Conservation (phyloP, 2,888 invertebrate genomes). For the Antheraea assamensis region DNA sequence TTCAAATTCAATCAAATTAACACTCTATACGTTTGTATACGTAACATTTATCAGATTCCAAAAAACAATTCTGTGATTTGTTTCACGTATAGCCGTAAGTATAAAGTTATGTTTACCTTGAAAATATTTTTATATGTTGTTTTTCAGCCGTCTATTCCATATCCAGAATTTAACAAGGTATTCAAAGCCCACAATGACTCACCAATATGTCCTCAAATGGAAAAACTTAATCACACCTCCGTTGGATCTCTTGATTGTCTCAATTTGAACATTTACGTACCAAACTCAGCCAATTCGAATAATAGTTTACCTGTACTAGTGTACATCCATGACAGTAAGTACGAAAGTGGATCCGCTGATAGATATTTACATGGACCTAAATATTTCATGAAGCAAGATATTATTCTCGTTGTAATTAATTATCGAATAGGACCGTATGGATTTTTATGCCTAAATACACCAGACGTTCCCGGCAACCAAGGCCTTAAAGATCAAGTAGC, state of each 20-base stretch:
- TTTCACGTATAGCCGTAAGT: too few species aligned
- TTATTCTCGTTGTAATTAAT: slow-evolving; percentile 42
- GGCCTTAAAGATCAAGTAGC: slow-evolving; percentile 43
- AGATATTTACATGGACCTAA: slow-evolving; percentile 38
- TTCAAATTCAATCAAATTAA: too few species aligned
- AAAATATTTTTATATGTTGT: neutral
- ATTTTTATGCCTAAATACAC: slow-evolving; percentile 46
- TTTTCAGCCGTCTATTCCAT: slow-evolving; percentile 27
- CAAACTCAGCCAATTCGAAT: slow-evolving; percentile 36
- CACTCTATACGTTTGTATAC: too few species aligned
- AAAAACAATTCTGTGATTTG: too few species aligned
- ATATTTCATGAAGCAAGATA: slow-evolving; percentile 39
- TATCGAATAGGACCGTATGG: slow-evolving; percentile 52
- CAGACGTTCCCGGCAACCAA: slow-evolving; percentile 47
- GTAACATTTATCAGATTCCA: too few species aligned
- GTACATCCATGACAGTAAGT: slow-evolving; percentile 50
- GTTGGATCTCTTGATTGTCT: slow-evolving; percentile 79
- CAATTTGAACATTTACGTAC: slow-evolving; percentile 83
- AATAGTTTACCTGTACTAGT: slow-evolving; percentile 43
- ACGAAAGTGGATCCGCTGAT: slow-evolving; percentile 38
- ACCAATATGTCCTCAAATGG: slow-evolving; percentile 46
- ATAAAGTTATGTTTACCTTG: too few species aligned
- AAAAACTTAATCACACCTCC: slow-evolving; percentile 45
- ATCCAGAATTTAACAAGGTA: slow-evolving; percentile 21
- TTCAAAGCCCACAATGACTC: slow-evolving; percentile 37